A percentile compares a stretch with the other conserved stretches of the same genome.
Evolutionary conservation across 2,888 invertebrate species (phyloP).

Genomic region (Pyralis farinalis): DNA sequence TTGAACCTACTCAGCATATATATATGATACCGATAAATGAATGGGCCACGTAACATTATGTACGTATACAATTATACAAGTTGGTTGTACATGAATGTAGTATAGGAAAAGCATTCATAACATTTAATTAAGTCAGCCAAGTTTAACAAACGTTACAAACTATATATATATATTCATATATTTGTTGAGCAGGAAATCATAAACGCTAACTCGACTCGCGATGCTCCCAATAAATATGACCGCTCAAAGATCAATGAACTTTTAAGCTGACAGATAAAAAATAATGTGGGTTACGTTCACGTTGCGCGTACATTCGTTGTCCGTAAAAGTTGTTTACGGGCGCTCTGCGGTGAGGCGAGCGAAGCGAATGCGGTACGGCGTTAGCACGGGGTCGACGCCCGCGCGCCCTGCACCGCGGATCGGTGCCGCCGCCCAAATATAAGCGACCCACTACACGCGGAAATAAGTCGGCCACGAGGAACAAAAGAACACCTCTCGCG

Average conservation of each 20-base stretch:
- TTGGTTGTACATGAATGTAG: too few species aligned
- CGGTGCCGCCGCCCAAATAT: slow-evolving; percentile 66
- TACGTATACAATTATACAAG: too few species aligned
- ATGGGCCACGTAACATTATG: too few species aligned
- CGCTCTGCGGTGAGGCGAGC: slow-evolving; percentile 38
- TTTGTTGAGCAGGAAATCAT: slow-evolving; percentile 60
- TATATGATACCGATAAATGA: too few species aligned
- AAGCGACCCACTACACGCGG: slow-evolving; percentile 67
- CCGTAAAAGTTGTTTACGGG: slow-evolving; percentile 77
- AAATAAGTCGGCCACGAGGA: slow-evolving; percentile 67
- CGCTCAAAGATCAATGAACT: slow-evolving; percentile 71
- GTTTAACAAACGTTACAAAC: slow-evolving; percentile 32
- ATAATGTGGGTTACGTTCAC: slow-evolving; percentile 80
- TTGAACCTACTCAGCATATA: too few species aligned
- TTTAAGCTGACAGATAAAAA: slow-evolving; percentile 77
- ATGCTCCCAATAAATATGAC: slow-evolving; percentile 73
- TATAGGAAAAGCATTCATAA: not conserved
- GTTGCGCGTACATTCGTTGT: slow-evolving; percentile 76
- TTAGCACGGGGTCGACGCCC: slow-evolving; percentile 58
- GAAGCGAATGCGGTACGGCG: slow-evolving; percentile 32
- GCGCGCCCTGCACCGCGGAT: slow-evolving; percentile 60
- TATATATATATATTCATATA: too few species aligned
- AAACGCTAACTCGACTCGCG: slow-evolving; percentile 52
- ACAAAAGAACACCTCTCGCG: slow-evolving; percentile 56
- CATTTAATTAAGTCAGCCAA: slow-evolving; percentile 27